Conservation (phyloP, 2,888 invertebrate species). For the Xylocampa areola region DNA sequence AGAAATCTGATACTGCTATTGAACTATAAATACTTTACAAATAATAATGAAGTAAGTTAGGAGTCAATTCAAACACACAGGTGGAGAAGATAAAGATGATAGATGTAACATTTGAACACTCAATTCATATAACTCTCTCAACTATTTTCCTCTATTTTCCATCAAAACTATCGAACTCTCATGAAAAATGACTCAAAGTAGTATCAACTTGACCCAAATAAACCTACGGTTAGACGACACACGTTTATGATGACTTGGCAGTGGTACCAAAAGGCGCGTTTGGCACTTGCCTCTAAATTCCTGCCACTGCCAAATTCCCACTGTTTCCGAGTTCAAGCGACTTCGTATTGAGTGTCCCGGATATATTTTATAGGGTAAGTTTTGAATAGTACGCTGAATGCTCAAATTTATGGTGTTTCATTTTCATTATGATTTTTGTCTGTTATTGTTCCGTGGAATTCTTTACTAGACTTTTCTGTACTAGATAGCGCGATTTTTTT, state of each 20-base stretch:
- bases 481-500: too few species aligned
- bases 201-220: slow-evolving; percentile 32
- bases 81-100: too few species aligned
- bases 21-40: too few species aligned
- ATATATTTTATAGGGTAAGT: slow-evolving; percentile 67
- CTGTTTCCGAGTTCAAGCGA: slow-evolving; percentile 62
- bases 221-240: slow-evolving; percentile 43
- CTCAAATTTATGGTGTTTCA: slow-evolving; percentile 41
- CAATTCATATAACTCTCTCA: background rate
- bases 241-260: slow-evolving; percentile 67
- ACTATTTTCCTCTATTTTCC: background rate
- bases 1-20: too few species aligned
- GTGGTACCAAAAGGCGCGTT: slow-evolving; percentile 54
- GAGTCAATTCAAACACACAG: too few species aligned
- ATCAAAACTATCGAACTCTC: background rate
- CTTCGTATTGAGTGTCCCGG: slow-evolving; percentile 48
- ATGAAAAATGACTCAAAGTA: slow-evolving; percentile 13
- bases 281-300: slow-evolving; percentile 57
- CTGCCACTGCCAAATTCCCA: slow-evolving; percentile 64
- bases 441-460: slow-evolving; percentile 29
- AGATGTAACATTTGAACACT: background rate
- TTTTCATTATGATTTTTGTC: slow-evolving; percentile 40
- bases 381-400: slow-evolving; percentile 51
- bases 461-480: too few species aligned
- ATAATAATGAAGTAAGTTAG: too few species aligned